These are phyloP conservation scores for Catostylus mosaicus DNA, from an alignment of 30 jellyfish, hydroid and myxozoan genomes.

Conservation along the genomic window DNA sequence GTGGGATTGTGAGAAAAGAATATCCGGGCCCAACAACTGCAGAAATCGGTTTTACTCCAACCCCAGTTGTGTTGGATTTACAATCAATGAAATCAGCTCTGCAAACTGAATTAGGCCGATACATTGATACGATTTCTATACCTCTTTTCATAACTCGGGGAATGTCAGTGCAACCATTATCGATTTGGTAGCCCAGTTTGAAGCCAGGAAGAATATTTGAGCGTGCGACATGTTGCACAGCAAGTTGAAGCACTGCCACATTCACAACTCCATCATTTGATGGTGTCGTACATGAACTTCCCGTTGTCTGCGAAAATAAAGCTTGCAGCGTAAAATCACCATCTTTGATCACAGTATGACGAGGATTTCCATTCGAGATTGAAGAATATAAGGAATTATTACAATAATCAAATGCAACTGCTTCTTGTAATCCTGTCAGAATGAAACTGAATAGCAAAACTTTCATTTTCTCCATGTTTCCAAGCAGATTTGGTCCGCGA, in stretches of 20 bases:
- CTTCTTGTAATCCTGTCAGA: not conserved
- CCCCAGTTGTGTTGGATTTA: slow-evolving; percentile 21
- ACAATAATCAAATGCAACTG: slow-evolving; percentile 18
- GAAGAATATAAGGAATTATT: slow-evolving; percentile 26
- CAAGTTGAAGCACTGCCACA: slow-evolving; percentile 75
- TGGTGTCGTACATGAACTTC: slow-evolving; percentile 32
- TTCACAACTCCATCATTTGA: slow-evolving; percentile 60
- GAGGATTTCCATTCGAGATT: slow-evolving; percentile 42
- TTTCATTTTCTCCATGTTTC: not conserved
- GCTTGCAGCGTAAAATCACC: slow-evolving; percentile 90
- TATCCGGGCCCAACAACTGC: slow-evolving; percentile 88
- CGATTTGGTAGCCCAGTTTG: slow-evolving; percentile 83
- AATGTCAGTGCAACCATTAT: slow-evolving; percentile 74
- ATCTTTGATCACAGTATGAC: slow-evolving; percentile 40
- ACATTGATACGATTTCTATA: slow-evolving; percentile 87
- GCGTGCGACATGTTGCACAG: slow-evolving; percentile 43
- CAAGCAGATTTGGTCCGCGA: not conserved
- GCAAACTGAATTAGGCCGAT: slow-evolving; percentile 89
- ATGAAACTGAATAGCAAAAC: not conserved
- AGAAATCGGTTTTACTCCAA: slow-evolving; percentile 33
- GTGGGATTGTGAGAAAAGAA: slow-evolving; percentile 83
- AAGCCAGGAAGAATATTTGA: slow-evolving; percentile 53
- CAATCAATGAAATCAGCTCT: slow-evolving; percentile 84
- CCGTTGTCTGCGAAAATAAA: slow-evolving; percentile 60
- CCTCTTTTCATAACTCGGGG: slow-evolving; percentile 92